Conservation (phyloP, 2,888 invertebrate genomes). For the Trissolcus japonicus region DNA sequence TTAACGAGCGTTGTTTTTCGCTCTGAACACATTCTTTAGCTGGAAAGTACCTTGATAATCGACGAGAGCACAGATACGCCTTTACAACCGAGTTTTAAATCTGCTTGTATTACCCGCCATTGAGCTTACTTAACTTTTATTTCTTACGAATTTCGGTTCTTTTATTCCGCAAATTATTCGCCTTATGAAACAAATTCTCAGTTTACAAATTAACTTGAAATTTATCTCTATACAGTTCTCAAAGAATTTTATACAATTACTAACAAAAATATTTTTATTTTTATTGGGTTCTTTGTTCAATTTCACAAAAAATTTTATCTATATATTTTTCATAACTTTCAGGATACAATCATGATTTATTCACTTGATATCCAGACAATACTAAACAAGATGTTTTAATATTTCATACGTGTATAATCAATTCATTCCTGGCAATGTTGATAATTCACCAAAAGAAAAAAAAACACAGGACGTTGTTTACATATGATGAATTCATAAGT, state of each 20-base stretch:
- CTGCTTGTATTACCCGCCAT: constrained; percentile 53
- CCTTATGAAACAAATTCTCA: no score
- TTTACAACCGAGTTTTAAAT: constrained; percentile 53
- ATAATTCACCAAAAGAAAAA: constrained; percentile 13
- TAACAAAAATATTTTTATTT: no score
- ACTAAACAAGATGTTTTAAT: constrained; percentile 4
- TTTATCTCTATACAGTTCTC: no score
- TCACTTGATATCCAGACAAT: background rate
- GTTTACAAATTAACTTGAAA: no score
- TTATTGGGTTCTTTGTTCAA: no score
- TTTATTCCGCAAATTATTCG: constrained; percentile 10
- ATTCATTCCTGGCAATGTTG: constrained; percentile 4
- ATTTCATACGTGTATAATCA: constrained; percentile 5
- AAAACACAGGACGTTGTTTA: constrained; percentile 16
- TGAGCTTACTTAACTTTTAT: constrained; percentile 47
- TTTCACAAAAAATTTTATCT: no score
- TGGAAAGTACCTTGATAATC: constrained; percentile 55
- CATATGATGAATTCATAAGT: constrained; percentile 20
- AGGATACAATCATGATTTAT: no score
- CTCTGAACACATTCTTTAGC: constrained; percentile 62
- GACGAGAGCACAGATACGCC: constrained; percentile 54
- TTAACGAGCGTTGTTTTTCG: constrained; percentile 74
- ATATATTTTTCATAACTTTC: no score
- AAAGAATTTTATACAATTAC: no score
- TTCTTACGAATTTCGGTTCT: constrained; percentile 27